phyloP scores from a whole-genome alignment of 2,113 vertebrate genomes.

The Dasyurus viverrinus region DNA sequence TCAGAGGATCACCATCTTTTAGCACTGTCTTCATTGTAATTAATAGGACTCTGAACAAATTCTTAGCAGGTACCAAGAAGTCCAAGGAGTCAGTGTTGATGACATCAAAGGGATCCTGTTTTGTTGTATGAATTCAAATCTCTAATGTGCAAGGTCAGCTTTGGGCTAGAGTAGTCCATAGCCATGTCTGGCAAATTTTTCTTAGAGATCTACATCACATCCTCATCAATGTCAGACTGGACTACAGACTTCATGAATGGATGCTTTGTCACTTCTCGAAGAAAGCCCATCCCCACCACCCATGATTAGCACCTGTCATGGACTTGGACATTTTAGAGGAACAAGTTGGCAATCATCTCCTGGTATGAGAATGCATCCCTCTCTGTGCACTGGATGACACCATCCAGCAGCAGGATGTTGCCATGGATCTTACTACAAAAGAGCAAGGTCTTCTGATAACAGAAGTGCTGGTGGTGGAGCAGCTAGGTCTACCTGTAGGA shows the following conservation, averaged over 20 bases:
- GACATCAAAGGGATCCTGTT: constrained; percentile 98
- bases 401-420: constrained; percentile 96
- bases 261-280: constrained; percentile 96
- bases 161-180: constrained; percentile 92
- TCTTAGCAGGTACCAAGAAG: constrained; percentile 96
- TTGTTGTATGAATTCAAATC: constrained; percentile 99
- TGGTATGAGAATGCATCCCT: constrained; percentile 98
- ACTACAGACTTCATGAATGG: constrained; percentile 93
- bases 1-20: constrained; percentile 91
- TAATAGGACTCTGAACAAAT: constrained; percentile 96
- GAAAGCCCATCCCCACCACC: constrained; percentile 95
- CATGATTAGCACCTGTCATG: constrained; percentile 96
- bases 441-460: constrained; percentile 94
- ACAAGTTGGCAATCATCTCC: constrained; percentile 96
- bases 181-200: constrained; percentile 97
- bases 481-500: constrained; percentile 93
- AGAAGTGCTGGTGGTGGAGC: constrained; percentile 91
- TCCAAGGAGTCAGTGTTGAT: constrained; percentile 99
- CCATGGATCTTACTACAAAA: constrained; percentile 98
- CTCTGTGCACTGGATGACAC: constrained; percentile 98
- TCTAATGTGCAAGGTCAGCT: constrained; percentile 94
- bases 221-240: constrained; percentile 98
- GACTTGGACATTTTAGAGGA: constrained; percentile 91
- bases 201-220: constrained; percentile 98
- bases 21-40: constrained; percentile 94